These are phyloP conservation scores for Callithrix jacchus DNA, from an alignment of 2,113 vertebrate genomes.

Conservation along the genomic window DNA sequence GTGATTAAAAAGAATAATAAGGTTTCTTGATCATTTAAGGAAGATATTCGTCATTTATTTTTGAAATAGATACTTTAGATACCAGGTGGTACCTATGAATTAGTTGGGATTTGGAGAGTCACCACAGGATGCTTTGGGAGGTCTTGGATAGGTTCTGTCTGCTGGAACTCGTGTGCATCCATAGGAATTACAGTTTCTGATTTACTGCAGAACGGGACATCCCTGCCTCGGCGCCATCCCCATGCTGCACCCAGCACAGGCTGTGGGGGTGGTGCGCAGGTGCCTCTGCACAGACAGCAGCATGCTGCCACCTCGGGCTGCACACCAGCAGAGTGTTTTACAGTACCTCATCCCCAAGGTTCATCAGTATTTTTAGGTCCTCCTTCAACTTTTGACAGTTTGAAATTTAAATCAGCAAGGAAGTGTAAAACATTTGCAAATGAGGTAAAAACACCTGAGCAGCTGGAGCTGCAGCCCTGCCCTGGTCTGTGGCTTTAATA, in stretches of 20 bases:
- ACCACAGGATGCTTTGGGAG: background rate
- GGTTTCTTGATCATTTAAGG: slow-evolving; percentile 9
- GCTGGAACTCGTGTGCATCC: background rate
- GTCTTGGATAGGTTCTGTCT: background rate
- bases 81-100: background rate
- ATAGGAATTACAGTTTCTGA: background rate
- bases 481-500: background rate
- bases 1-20: background rate
- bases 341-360: background rate
- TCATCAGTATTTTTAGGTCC: slow-evolving; percentile 63
- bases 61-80: background rate
- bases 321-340: background rate
- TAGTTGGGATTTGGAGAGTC: background rate
- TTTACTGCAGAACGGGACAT: background rate
- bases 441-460: background rate
- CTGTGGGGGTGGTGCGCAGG: background rate
- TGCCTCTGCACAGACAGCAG: rapidly evolving
- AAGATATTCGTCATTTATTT: background rate
- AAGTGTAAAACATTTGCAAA: slow-evolving; percentile 56
- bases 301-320: background rate
- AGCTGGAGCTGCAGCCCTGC: background rate
- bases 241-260: no score
- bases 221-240: rapidly evolving
- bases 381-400: slow-evolving; percentile 54
- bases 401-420: slow-evolving; percentile 72